Conservation (phyloP, 53 echinoderm and acorn worm genomes). For the Echinarachnius parma region DNA sequence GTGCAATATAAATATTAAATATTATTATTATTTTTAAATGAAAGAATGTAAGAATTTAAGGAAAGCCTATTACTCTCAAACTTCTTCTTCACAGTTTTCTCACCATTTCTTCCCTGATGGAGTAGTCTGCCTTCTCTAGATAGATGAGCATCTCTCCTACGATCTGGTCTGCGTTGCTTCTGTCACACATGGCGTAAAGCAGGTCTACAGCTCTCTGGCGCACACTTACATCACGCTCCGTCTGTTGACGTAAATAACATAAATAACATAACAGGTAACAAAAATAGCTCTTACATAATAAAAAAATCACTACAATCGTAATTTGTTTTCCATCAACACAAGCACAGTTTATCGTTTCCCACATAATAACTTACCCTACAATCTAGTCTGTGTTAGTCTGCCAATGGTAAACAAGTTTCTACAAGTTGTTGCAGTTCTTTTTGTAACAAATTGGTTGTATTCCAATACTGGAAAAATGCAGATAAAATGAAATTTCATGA, state of each 20-base stretch:
- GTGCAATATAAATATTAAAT: no score
- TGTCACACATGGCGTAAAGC: constrained; percentile 99
- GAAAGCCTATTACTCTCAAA: background rate
- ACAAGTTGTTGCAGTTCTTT: no score
- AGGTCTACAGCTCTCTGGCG: constrained; percentile 97
- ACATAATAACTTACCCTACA: no score
- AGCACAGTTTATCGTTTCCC: no score
- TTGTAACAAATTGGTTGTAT: no score
- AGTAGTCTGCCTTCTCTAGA: constrained; percentile 95
- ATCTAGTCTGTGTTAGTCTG: background rate
- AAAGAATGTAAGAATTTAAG: background rate
- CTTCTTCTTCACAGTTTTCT: background rate
- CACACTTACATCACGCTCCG: constrained; percentile 98
- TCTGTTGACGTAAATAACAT: constrained; percentile 46
- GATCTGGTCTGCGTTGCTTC: constrained; percentile 86
- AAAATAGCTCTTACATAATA: no score
- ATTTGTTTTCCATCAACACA: no score
- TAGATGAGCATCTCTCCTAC: constrained; percentile 98
- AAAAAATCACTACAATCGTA: no score
- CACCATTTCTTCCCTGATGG: constrained; percentile 99
- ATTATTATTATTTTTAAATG: no score
- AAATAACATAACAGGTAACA: no score
- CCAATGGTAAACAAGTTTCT: background rate
- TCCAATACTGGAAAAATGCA: no score
- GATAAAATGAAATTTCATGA: no score